These are phyloP conservation scores for Drosophila mayri DNA, from an alignment of 1,140 invertebrate species.

Conservation along the genomic window DNA sequence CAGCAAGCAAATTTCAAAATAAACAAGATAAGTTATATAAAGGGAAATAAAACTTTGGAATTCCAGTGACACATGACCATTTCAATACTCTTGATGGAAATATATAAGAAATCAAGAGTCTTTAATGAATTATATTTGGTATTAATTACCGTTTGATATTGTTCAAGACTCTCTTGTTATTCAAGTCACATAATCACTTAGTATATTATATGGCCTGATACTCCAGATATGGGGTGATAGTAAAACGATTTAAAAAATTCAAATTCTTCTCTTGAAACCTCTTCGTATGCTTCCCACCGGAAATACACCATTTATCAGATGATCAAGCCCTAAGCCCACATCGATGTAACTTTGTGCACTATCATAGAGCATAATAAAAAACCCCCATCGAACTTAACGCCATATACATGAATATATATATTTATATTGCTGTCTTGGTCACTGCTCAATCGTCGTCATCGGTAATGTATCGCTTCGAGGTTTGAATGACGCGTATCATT, in stretches of 20 bases:
- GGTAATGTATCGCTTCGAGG: slow-evolving; percentile 72
- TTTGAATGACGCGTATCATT: slow-evolving; percentile 81
- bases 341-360: background rate
- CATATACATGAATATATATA: slow-evolving; percentile 4
- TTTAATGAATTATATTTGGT: background rate
- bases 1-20: slow-evolving; percentile 28
- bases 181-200: slow-evolving; percentile 10
- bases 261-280: background rate
- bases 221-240: background rate
- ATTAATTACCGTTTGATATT: background rate
- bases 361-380: slow-evolving; percentile 4
- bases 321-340: background rate
- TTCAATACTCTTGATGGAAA: slow-evolving; percentile 7
- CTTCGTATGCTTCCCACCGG: background rate
- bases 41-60: background rate
- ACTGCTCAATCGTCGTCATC: slow-evolving; percentile 32
- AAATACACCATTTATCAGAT: background rate
- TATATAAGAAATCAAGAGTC: background rate
- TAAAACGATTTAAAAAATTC: background rate
- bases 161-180: background rate
- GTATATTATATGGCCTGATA: background rate
- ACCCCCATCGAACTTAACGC: background rate
- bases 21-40: slow-evolving; percentile 15
- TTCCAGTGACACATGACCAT: background rate
- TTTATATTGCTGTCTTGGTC: slow-evolving; percentile 48